Conservation (phyloP, 2,113 vertebrate genomes). For the Geococcyx californianus region DNA sequence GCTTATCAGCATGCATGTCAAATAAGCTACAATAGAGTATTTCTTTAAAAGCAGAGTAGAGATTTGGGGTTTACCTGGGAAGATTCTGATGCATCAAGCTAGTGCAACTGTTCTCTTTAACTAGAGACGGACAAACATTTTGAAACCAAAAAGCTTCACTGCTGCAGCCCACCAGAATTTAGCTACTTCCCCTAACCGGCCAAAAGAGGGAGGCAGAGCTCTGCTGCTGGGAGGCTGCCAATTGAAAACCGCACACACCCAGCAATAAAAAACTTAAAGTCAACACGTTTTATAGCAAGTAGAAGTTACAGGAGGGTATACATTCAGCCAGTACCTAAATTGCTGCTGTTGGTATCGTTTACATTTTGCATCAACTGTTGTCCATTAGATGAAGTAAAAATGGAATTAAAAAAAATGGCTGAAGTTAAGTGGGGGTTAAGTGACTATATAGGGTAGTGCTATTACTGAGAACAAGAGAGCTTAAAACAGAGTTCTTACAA, state of each 20-base stretch:
- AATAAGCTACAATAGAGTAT: background rate
- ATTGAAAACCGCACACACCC: background rate
- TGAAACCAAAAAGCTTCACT: background rate
- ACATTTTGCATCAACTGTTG: background rate
- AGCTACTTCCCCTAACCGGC: background rate
- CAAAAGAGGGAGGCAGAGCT: background rate
- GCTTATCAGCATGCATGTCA: background rate
- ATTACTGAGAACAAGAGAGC: background rate
- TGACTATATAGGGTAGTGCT: background rate
- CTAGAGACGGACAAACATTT: background rate
- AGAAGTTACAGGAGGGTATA: background rate
- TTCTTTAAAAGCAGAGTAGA: background rate
- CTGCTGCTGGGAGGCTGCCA: background rate
- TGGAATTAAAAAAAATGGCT: accelerated
- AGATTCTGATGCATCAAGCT: background rate
- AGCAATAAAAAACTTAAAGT: background rate
- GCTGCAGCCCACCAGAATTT: background rate
- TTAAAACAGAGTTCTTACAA: background rate
- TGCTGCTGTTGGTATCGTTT: background rate
- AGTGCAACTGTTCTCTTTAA: background rate
- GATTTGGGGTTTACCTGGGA: background rate
- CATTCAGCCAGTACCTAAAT: background rate
- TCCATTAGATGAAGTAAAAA: background rate
- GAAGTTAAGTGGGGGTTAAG: background rate
- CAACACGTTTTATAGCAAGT: background rate